A percentile compares a stretch with the other conserved stretches of the same genome.
Evolutionary conservation across 2,888 invertebrate genomes (phyloP).

Genomic region (Cryptosula pallasiana): DNA sequence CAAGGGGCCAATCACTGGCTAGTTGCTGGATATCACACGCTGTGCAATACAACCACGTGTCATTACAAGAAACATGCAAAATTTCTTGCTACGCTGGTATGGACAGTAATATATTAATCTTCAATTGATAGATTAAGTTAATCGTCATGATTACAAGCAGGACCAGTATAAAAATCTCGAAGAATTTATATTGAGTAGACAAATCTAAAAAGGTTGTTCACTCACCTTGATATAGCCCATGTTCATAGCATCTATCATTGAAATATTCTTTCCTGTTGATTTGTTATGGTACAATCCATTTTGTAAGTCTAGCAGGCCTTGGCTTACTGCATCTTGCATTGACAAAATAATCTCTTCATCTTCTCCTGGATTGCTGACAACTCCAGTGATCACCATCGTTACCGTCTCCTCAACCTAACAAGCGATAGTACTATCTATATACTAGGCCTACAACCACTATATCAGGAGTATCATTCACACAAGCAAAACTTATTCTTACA

Average conservation of each 20-base stretch:
- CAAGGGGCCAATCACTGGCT: neutral
- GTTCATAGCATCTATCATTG: conserved; percentile 21
- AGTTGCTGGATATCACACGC: neutral
- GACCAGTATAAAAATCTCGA: too few relatives aligned
- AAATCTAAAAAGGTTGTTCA: too few relatives aligned
- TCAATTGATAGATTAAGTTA: too few relatives aligned
- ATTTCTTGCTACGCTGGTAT: too few relatives aligned
- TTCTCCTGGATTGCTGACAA: neutral
- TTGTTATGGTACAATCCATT: conserved; percentile 1
- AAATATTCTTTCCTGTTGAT: neutral
- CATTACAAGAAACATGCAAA: too few relatives aligned
- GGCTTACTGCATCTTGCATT: conserved; percentile 16
- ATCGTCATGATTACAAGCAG: too few relatives aligned
- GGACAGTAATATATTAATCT: too few relatives aligned
- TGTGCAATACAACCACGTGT: neutral
- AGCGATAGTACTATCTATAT: neutral
- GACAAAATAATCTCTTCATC: neutral
- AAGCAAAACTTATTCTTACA: too few relatives aligned
- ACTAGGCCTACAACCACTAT: too few relatives aligned
- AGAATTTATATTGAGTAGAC: too few relatives aligned
- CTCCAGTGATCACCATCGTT: conserved; percentile 23
- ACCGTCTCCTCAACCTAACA: conserved; percentile 24
- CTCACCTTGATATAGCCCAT: conserved; percentile 21
- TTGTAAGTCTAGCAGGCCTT: conserved; percentile 7
- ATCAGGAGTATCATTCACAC: too few relatives aligned